These are phyloP conservation scores for Dinocampus coccinellae DNA, from an alignment of 2,888 invertebrate species.

Conservation along the genomic window DNA sequence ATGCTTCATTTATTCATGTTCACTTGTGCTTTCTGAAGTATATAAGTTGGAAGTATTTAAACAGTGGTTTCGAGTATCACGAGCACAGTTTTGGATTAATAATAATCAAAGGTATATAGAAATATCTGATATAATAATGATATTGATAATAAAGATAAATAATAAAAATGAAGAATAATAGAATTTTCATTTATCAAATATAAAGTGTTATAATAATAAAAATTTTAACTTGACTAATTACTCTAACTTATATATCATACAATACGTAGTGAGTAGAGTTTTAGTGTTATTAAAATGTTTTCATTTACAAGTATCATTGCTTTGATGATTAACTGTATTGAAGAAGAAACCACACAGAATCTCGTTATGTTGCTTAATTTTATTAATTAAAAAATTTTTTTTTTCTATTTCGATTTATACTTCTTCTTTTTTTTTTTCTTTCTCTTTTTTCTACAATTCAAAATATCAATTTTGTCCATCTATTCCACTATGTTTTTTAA, in stretches of 20 bases:
- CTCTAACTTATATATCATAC: not conserved
- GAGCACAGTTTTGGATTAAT: conserved; percentile 15
- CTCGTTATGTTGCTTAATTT: not conserved
- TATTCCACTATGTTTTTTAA: too few species aligned
- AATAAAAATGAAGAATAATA: not conserved
- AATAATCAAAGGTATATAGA: not conserved
- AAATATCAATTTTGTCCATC: not conserved
- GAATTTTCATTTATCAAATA: not conserved
- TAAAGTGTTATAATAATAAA: not conserved
- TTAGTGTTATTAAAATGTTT: conserved; percentile 4
- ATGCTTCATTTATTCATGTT: not conserved
- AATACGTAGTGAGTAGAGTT: not conserved
- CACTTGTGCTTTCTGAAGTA: not conserved
- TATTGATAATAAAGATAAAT: not conserved
- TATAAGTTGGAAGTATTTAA: not conserved
- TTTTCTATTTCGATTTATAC: too few species aligned
- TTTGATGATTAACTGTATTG: not conserved
- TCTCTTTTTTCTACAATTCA: not conserved
- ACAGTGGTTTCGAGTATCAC: conserved; percentile 8
- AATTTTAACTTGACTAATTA: conserved; percentile 13
- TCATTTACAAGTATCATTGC: conserved; percentile 1
- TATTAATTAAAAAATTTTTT: too few species aligned
- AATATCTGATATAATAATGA: not conserved
- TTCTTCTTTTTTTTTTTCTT: not conserved
- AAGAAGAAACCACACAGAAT: not conserved